Evolutionary conservation across 2,797 vertebrate species (phyloP).

Genomic region (Sebastes diploproa): DNA sequence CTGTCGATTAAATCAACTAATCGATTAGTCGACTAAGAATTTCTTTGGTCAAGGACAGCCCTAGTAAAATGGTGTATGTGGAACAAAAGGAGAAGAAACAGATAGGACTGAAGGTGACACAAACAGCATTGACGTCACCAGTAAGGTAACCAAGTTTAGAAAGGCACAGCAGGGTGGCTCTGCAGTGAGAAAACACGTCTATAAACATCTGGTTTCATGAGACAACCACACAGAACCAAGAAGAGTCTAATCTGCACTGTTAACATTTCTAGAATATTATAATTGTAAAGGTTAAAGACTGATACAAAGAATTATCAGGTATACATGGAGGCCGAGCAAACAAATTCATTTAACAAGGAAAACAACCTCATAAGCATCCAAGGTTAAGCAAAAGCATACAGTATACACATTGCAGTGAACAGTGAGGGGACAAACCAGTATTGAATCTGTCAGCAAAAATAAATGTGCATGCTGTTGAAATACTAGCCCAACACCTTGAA

Average conservation of each 20-base stretch:
- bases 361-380: slow-evolving; percentile 30
- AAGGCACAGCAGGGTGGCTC: neutral
- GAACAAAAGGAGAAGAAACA: neutral
- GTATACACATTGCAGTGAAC: slow-evolving; percentile 14
- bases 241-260: neutral
- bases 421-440: slow-evolving; percentile 29
- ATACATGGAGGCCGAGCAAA: neutral
- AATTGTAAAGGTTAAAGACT: neutral
- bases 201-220: neutral
- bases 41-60: too few species aligned
- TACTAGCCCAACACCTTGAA: slow-evolving; percentile 33
- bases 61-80: neutral
- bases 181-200: slow-evolving; percentile 8
- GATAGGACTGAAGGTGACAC: slow-evolving; percentile 21
- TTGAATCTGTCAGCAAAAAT: slow-evolving; percentile 59
- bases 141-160: slow-evolving; percentile 17
- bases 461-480: slow-evolving; percentile 50
- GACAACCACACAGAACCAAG: neutral
- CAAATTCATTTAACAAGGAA: neutral
- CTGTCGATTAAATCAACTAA: too few species aligned
- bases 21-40: too few species aligned
- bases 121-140: slow-evolving; percentile 12
- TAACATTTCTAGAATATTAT: neutral
- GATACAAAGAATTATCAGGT: neutral
- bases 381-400: slow-evolving; percentile 20